A percentile compares a stretch with the other conserved stretches of the same genome.
Conservation (phyloP, 2,797 vertebrate genomes). For the Alauda arvensis region DNA sequence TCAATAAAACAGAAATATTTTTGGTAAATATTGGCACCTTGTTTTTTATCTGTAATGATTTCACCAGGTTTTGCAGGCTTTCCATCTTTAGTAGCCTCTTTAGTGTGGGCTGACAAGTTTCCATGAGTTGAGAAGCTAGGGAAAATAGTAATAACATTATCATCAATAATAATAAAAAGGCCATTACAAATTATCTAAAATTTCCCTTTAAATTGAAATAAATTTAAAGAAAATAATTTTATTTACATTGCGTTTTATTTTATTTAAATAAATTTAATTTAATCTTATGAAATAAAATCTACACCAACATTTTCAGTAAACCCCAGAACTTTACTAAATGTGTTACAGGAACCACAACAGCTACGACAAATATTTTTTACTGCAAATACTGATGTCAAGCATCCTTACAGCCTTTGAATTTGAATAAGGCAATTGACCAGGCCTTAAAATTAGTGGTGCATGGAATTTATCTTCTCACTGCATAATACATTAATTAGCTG, state of each 20-base stretch:
- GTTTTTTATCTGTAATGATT: conserved; percentile 67
- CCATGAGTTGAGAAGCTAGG: conserved; percentile 52
- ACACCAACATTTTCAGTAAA: neutral
- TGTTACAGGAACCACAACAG: neutral
- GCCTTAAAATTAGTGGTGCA: neutral
- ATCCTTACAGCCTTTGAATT: neutral
- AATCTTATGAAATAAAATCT: neutral
- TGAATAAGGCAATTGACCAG: neutral
- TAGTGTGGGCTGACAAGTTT: conserved; percentile 41
- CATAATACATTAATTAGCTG: neutral
- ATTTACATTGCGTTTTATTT: too few relatives aligned
- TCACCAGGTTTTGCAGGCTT: conserved; percentile 61
- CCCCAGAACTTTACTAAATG: neutral
- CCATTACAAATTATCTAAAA: neutral
- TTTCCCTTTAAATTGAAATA: neutral
- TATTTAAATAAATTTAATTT: too few relatives aligned
- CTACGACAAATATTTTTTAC: neutral
- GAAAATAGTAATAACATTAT: conserved; percentile 5
- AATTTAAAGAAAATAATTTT: too few relatives aligned
- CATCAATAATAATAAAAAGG: neutral
- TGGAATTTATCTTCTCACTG: neutral
- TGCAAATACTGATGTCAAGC: neutral
- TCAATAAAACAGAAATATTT: neutral
- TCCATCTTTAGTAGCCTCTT: conserved; percentile 65
- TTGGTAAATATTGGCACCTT: conserved; percentile 41